Conservation (phyloP, 2,113 vertebrate species). For the Prunella himalayana region DNA sequence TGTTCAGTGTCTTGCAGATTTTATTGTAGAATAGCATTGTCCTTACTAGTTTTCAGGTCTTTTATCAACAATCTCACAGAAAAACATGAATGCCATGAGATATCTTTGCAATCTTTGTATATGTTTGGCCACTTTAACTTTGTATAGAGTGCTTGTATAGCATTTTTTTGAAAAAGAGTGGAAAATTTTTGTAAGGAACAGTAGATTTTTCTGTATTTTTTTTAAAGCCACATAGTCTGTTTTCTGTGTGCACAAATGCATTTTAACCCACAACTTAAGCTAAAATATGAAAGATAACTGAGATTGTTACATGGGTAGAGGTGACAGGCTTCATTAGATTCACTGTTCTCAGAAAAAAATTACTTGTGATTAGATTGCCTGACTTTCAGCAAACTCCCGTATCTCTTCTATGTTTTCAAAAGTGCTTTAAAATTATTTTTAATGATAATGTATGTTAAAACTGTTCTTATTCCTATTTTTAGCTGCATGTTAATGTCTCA, state of each 20-base stretch:
- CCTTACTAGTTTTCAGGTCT: background rate
- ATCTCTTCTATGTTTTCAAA: background rate
- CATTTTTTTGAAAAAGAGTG: background rate
- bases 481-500: slow-evolving; percentile 95
- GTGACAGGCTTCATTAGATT: background rate
- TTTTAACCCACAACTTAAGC: background rate
- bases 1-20: background rate
- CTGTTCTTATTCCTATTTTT: background rate
- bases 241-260: background rate
- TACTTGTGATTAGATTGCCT: background rate
- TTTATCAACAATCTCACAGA: background rate
- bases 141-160: background rate
- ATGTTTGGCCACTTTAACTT: background rate
- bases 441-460: background rate
- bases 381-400: background rate
- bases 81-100: background rate
- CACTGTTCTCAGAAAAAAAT: background rate
- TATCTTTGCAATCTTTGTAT: background rate
- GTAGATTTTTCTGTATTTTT: background rate
- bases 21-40: background rate
- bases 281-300: background rate
- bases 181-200: background rate
- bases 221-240: background rate
- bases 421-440: background rate
- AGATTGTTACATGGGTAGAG: background rate